A percentile compares a stretch with the other conserved stretches of the same genome.
Conservation (phyloP, 2,113 vertebrate species). For the Scopus umbretta region DNA sequence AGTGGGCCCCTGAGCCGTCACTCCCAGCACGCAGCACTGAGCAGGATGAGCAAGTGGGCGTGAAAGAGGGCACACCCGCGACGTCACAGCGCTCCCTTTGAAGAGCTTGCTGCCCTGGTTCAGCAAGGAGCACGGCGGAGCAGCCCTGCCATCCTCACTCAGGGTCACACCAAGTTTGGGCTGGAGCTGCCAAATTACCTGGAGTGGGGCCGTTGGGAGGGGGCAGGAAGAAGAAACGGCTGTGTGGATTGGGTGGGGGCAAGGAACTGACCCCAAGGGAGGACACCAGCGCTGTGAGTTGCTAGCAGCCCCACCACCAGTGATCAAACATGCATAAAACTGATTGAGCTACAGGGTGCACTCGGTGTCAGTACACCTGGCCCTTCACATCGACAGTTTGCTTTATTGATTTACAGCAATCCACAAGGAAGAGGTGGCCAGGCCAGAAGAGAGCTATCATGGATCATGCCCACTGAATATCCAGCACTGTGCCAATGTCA, state of each 20-base stretch:
- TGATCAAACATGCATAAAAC: neutral
- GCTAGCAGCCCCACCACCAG: neutral
- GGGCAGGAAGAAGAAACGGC: neutral
- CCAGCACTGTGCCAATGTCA: accelerated
- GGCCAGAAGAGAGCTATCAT: neutral
- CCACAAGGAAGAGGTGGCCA: neutral
- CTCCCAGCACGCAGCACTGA: neutral
- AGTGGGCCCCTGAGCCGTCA: neutral
- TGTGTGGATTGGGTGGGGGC: accelerated
- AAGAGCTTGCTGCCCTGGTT: neutral
- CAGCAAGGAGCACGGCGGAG: neutral
- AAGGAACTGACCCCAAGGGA: neutral
- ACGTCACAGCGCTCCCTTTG: accelerated
- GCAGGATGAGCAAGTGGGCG: neutral
- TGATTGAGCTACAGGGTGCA: neutral
- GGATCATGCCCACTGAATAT: neutral
- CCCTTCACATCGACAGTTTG: neutral
- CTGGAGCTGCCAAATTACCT: neutral
- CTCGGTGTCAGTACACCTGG: accelerated
- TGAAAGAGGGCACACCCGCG: neutral
- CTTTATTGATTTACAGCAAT: neutral
- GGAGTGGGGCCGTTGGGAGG: neutral
- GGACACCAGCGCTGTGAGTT: neutral
- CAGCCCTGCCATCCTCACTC: neutral
- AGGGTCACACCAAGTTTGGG: neutral